Evolutionary conservation across 2,113 vertebrate genomes (phyloP), one percentile per base, ranked within the genome.

Genomic region (Coryphaenoides rupestris): DNA sequence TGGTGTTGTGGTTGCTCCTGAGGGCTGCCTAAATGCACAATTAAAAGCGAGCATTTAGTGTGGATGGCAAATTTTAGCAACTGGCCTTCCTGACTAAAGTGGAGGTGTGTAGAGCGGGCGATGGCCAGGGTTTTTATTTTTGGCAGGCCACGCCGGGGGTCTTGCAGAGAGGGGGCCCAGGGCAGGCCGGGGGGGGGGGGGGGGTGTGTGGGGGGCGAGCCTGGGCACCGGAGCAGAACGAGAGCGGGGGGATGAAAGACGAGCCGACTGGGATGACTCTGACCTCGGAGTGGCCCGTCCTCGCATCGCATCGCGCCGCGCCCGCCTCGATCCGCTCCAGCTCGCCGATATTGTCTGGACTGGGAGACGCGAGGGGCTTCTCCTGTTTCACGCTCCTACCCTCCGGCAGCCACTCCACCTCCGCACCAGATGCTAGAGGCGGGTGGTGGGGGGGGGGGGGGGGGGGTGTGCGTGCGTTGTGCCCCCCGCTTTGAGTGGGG

Each of bases 221-320:
- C 24, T 3, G 6, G 55, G 21, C 21, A 10, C 21, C 9, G 22
- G 19, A 60, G 54, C 45, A 73, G 73, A 83, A 40, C 76, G 71
- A 70, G 76, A 73, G 52, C 52, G 66, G 28, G 72, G 66, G 28
- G 72, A 63, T 58, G 84, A 84, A 84, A 86, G 54, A 19, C 26
- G 33, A 84, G 65, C 75, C 82, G 59, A 68, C 82, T 86, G 80
- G 80, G 82, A 84, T 23, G 65, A 21, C 13, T 68, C 68, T 81
- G 80, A 83, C 82, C 84, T 40, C 75, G 55, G 45, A 10, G 66
- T 58, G 76, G 78, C 60, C 72, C 59, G 77, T 77, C 74, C 72
- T 62, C 47, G 3, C 65, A 73, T 66, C 57, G 72, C 75, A 63
- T n/a, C n/a, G n/a, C n/a, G n/a, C n/a, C n/a, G n/a, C n/a, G n/a